Evolutionary conservation across 2,797 vertebrate species (phyloP), one percentile per base, ranked within the genome.

Genomic region (Clarias laeviceps): DNA sequence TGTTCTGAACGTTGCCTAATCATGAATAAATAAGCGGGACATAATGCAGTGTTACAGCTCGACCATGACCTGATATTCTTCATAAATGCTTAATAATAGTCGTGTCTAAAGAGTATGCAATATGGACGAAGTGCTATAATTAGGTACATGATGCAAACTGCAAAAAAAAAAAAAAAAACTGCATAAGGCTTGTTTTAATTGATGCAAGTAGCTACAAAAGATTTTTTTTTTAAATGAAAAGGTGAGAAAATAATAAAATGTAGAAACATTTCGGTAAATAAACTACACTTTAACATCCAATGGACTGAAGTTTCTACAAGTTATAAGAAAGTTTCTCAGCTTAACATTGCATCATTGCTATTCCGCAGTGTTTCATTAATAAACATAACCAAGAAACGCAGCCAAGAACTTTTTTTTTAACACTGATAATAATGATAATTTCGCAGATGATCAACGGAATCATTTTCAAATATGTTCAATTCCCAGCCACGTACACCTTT

Each of bases 1-100:
- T 50, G 40, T 66, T 80, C 62, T 2, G 61, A 29, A n/a, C n/a
- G 5, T 65, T 80, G n/a, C 62, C 78, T 29, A 65, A 80, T 80
- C 78, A 66, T 80, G 37, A 80, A 80, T 80, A 80, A 66, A 50
- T 66, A 65, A 80, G 17, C 40, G 29, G 17, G 5, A 80, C 78
- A 54, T 50, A 50, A 80, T 45, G 17, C 29, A 20, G 62, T 14
- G 3, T 4, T 29, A 27, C 61, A 50, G n/a, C 37, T 50, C n/a
- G 4, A 50, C 78, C 15, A 80, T 27, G 34, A 64, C 59, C 76
- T 37, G 76, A 40, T 17, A 61, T 78, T 37, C 32, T 78, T 61
- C 74, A 77, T 77, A 22, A 77, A 77, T 59, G 27, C 74, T 77
- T 57, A 34, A 57, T 22, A 12, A 57, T 57, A 32, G 50, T 57